These are phyloP conservation scores for Festucalex cinctus DNA, from an alignment of 2,113 vertebrate species.

Conservation along the genomic window DNA sequence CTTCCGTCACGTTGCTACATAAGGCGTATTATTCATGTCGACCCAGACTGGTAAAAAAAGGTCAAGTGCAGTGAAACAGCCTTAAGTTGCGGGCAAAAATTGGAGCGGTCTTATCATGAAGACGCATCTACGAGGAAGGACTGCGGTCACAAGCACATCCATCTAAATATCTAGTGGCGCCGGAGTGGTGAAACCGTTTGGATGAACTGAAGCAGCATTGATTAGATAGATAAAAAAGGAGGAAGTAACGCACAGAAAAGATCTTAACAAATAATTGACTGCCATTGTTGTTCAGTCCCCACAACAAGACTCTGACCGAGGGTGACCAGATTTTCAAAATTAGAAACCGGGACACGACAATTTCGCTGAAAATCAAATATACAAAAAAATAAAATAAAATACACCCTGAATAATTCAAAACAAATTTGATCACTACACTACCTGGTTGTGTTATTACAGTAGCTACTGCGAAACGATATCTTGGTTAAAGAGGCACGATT, in stretches of 20 bases:
- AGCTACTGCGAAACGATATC: too few species aligned
- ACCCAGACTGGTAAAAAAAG: not conserved
- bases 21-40: constrained; percentile 36
- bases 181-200: not conserved
- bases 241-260: not conserved
- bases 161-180: not conserved
- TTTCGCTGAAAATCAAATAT: too few species aligned
- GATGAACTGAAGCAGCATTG: not conserved
- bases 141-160: not conserved
- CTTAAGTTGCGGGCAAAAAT: not conserved
- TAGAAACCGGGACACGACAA: too few species aligned
- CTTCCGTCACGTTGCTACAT: constrained; percentile 39
- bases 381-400: too few species aligned
- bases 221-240: not conserved
- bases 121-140: not conserved
- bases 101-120: not conserved
- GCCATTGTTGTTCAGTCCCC: constrained; percentile 22
- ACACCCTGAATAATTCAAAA: too few species aligned
- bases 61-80: not conserved
- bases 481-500: too few species aligned
- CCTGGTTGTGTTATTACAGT: too few species aligned
- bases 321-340: too few species aligned
- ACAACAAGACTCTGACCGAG: not conserved
- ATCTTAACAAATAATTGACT: constrained; percentile 46
- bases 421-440: too few species aligned